Base-by-base conservation (phyloP, 2,888 invertebrate genomes). In the Gastrophysa polygoni region DNA sequence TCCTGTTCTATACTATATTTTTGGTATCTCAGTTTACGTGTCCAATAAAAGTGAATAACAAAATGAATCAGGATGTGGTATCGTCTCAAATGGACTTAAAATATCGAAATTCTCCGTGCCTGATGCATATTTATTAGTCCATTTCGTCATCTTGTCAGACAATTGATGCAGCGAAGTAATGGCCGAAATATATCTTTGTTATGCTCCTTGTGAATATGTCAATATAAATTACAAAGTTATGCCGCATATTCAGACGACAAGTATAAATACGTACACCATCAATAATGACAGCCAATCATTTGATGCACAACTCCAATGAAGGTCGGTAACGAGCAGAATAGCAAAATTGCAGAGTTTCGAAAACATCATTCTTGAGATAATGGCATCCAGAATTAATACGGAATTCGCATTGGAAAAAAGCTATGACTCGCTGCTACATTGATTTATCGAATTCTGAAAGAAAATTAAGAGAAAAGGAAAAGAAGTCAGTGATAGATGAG, bases 211-310 rank as follows among this genome's bases (percentile, higher is more conserved):
- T 18, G 11, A 1, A 18, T 20, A 21, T 17, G 1, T 47, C 47
- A 18, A 21, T n/a, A 10, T 21, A 38, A 52, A 38, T 21, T 10
- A 20, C 18, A 6, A 11, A 16, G 21, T 52, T n/a, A 32, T 38
- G 14, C 21, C 38, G 52, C 52, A 52, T 38, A 21, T 38, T 24
- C 17, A 20, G 20, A 52, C 16, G 52, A 52, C 38, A 38, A 52
- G 52, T 20, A 52, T 7, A 21, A n/a, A 52, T 38, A 38, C 18
- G 56, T 56, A 46, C 32, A 20, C 17, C 46, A 56, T 55, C 24
- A 51, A 59, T 59, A 44, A 51, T 52, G 21, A 59, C 51, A 50
- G 21, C 46, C 34, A 21, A 44, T 46, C 47, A 56, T 32, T 18
- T 6, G 46, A 20, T 5, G 18, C 51, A 18, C 21, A 32, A 38